These are phyloP conservation scores for Parnassius mnemosyne DNA, from an alignment of 2,888 invertebrate genomes.

Conservation along the genomic window DNA sequence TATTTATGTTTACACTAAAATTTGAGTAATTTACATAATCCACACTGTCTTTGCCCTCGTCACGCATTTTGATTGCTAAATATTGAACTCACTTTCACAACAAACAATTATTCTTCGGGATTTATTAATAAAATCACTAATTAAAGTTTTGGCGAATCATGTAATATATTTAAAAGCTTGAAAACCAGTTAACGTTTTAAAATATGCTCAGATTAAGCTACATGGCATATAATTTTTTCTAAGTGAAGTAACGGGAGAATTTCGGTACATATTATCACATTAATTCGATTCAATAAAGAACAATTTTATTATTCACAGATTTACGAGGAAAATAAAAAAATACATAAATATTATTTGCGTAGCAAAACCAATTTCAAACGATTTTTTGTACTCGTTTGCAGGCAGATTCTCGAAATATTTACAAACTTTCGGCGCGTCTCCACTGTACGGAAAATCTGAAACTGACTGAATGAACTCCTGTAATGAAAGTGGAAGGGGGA, in stretches of 20 bases:
- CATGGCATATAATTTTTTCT: not conserved
- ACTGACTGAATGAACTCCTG: constrained; percentile 18
- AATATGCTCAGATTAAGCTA: too few species aligned
- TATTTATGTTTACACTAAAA: constrained; percentile 37
- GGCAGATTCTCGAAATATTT: constrained; percentile 10
- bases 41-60: not conserved
- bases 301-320: not conserved
- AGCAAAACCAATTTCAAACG: constrained; percentile 10
- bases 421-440: constrained; percentile 10
- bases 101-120: not conserved
- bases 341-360: not conserved
- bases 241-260: too few species aligned
- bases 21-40: constrained; percentile 34
- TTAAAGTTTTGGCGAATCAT: not conserved
- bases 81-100: too few species aligned
- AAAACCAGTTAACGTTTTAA: too few species aligned
- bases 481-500: constrained; percentile 6
- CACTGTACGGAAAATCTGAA: constrained; percentile 8
- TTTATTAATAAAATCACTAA: too few species aligned
- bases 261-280: too few species aligned
- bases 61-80: constrained; percentile 5
- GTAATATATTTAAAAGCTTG: not conserved
- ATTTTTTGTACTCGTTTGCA: constrained; percentile 6
- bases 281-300: too few species aligned
- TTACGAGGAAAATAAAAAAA: not conserved